Evolutionary conservation across 2,888 invertebrate species (phyloP), one percentile per base, ranked within the genome.

Genomic region (Drosophila mulleri): DNA sequence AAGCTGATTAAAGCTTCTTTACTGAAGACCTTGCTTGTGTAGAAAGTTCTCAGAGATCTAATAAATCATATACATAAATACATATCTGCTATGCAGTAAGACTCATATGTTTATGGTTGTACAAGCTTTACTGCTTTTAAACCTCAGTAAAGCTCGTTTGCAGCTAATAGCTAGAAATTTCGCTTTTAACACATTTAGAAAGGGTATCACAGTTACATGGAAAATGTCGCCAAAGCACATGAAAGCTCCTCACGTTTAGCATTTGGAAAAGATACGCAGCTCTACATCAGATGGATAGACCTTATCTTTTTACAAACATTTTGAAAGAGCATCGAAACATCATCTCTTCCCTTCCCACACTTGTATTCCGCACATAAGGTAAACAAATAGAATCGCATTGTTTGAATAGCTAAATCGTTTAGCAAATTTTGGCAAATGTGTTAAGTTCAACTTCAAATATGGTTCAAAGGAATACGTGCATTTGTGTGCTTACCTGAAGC

Each of bases 381-480:
- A 44, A 39, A 35, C 23, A 57, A 74, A 75, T 39, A 37, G 56
- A 56, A 75, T 62, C 59, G 35, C 61, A 70, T 42, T 47, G 39
- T 58, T 57, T 64, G 35, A 47, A 53, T 64, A 23, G 35, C 18
- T 26, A 48, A 41, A 59, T 53, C 32, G 57, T 23, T 52, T 26
- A 37, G 29, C 35, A 45, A 16, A 58, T 70, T 75, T 70, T 47
- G 62, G 72, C 53, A 41, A 44, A 39, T 58, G 57, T 26, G 56
- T 37, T 63, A 35, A 20, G 45, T 47, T 52, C 50, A 42, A 29
- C n/a, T 44, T 41, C 23, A 54, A 72, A 44, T 44, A 39, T 42
- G 35, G 39, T 20, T 39, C 37, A 39, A 37, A 26, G 23, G 58
- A n/a, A 45, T 14, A 26, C 5, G 26, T 7, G 7, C 7, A 37